phyloP scores from a whole-genome alignment of 2,113 vertebrate genomes.

The Nanorana parkeri region DNA sequence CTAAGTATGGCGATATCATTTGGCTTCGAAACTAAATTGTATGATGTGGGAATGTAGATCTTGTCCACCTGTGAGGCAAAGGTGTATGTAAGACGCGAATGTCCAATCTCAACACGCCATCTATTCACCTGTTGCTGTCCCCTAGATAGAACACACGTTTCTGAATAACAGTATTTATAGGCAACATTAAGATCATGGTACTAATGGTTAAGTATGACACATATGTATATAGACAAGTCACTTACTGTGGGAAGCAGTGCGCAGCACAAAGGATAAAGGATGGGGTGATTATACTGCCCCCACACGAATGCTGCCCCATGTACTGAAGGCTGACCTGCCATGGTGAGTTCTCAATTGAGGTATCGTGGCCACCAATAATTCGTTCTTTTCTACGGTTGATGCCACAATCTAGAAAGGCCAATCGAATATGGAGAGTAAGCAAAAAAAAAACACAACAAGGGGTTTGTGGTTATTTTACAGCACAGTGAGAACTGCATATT shows the following conservation, averaged over 20 bases:
- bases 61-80: slow-evolving; percentile 76
- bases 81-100: slow-evolving; percentile 60
- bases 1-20: slow-evolving; percentile 86
- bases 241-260: slow-evolving; percentile 81
- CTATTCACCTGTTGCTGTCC: slow-evolving; percentile 67
- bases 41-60: slow-evolving; percentile 70
- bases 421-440: background rate
- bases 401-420: slow-evolving; percentile 75
- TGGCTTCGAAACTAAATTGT: slow-evolving; percentile 68
- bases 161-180: background rate
- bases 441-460: background rate
- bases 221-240: background rate
- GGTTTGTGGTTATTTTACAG: too few species aligned
- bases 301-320: slow-evolving; percentile 80
- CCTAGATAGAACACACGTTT: slow-evolving; percentile 51
- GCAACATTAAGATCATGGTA: background rate
- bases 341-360: slow-evolving; percentile 80
- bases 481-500: too few species aligned
- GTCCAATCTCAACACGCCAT: slow-evolving; percentile 80
- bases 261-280: slow-evolving; percentile 81
- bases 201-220: too few species aligned
- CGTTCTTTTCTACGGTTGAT: slow-evolving; percentile 61
- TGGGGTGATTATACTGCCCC: slow-evolving; percentile 82
- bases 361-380: slow-evolving; percentile 79
- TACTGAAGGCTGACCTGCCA: slow-evolving; percentile 92